Evolutionary conservation across 2,797 vertebrate species (phyloP).

Genomic region (Calcarius lapponicus): DNA sequence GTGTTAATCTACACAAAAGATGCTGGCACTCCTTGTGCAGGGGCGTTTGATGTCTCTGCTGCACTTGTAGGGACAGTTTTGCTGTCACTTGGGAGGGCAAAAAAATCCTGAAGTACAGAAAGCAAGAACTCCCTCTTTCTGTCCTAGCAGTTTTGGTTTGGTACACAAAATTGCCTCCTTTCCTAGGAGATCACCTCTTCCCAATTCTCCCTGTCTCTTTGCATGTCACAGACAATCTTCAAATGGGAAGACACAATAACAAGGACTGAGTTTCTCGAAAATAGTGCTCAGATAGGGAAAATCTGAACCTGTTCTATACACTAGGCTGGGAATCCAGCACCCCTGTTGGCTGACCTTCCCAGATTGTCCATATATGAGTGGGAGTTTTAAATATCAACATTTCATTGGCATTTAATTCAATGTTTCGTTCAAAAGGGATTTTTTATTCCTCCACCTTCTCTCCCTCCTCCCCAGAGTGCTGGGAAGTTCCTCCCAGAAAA

Average conservation of each 20-base stretch:
- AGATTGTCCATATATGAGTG: background rate
- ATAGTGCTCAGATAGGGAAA: background rate
- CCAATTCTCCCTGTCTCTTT: background rate
- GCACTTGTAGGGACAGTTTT: background rate
- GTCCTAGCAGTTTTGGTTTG: background rate
- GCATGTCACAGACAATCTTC: background rate
- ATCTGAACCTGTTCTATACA: background rate
- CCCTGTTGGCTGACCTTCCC: background rate
- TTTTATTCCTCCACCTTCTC: background rate
- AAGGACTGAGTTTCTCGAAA: background rate
- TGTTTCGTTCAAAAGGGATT: background rate
- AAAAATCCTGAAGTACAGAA: background rate
- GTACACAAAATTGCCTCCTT: background rate
- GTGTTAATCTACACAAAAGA: background rate
- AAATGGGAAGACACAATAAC: background rate
- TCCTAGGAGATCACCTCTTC: background rate
- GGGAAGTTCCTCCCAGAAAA: constrained; percentile 23
- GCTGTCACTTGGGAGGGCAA: background rate
- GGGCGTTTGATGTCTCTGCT: background rate
- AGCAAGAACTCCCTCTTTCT: background rate
- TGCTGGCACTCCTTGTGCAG: background rate
- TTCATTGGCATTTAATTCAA: background rate
- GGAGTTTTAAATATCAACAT: background rate
- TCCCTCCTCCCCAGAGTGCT: background rate
- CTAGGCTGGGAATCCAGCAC: background rate